phyloP scores from a whole-genome alignment of 1,140 invertebrate species.

The Whitmania pigra region DNA sequence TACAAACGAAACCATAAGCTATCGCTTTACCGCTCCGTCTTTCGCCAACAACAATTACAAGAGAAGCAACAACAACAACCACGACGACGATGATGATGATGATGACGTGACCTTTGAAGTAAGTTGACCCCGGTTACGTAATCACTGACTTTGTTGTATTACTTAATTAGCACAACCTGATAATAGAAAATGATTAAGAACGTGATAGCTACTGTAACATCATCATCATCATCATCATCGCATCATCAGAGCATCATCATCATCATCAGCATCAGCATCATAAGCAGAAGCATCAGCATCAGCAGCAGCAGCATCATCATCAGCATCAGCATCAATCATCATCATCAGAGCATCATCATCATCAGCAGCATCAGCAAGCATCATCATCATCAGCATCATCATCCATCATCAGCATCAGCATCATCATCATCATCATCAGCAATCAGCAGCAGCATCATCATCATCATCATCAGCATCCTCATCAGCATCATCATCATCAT shows the following conservation, averaged over 20 bases:
- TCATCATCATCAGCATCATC: not conserved
- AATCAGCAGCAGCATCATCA: not conserved
- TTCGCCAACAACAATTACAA: too few species aligned
- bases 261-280: not conserved
- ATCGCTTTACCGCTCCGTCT: too few species aligned
- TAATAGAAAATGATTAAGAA: too few species aligned
- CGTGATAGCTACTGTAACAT: not conserved
- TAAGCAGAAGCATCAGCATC: not conserved
- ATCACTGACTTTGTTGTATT: too few species aligned
- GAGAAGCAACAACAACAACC: too few species aligned
- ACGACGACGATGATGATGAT: too few species aligned
- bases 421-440: constrained; percentile 7
- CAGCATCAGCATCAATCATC: not conserved
- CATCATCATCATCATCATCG: constrained; percentile 12
- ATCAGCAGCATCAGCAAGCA: too few species aligned
- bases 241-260: not conserved
- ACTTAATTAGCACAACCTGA: too few species aligned
- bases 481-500: constrained; percentile 10
- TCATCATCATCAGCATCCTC: constrained; percentile 9
- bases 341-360: constrained; percentile 6
- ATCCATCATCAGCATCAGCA: not conserved
- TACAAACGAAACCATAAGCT: too few species aligned
- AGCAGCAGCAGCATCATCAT: not conserved
- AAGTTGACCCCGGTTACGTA: too few species aligned
- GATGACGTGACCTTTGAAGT: too few species aligned